Base-by-base conservation (phyloP, 2,888 invertebrate species). In the Amiota communis region DNA sequence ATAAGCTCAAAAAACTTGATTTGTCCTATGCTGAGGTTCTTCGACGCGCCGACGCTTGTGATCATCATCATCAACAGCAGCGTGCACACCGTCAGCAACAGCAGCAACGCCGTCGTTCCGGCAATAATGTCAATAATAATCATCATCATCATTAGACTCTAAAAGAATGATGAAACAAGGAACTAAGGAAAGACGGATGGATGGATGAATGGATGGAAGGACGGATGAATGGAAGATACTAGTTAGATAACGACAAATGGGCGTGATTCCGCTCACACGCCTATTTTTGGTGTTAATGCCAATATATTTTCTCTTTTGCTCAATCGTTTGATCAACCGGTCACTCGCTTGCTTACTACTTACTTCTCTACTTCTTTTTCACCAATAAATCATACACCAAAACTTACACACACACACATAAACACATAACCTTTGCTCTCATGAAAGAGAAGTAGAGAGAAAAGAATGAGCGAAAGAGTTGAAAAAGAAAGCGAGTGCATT, bases 21-120 rank as follows among this genome's bases (percentile, higher is more conserved):
- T 92, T 95, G 86, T 95, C 96, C 13, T 96, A 96, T 88, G 96
- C 96, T 8, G 96, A 96, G 89, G 96, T 94, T 20, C 90, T 96
- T 77, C 92, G 95, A 78, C 93, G 94, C 87, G 93, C 90, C 10
- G 90, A 89, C 76, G 86, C 86, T 74, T 89, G 88, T 72, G 89
- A 88, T 73, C 87, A 86, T 20, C 76, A 77, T 51, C 77, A 82
- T 46, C 76, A 82, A 59, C 80, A 76, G 61, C 72, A 77, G 67
- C 80, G 82, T 2, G 73, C 75, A 56, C 82, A 85, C 49, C 82
- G 81, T 36, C 81, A 76, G 71, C 76, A 76, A 23, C 79, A 81
- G 69, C 76, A 75, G 57, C 78, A 73, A 72, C 77, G 79, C 59
- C 81, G 80, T 70, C 78, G 74, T 71, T 68, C 17, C 17, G 56